Conservation (phyloP, 2,797 vertebrate species). For the Acipenser transmontanus region DNA sequence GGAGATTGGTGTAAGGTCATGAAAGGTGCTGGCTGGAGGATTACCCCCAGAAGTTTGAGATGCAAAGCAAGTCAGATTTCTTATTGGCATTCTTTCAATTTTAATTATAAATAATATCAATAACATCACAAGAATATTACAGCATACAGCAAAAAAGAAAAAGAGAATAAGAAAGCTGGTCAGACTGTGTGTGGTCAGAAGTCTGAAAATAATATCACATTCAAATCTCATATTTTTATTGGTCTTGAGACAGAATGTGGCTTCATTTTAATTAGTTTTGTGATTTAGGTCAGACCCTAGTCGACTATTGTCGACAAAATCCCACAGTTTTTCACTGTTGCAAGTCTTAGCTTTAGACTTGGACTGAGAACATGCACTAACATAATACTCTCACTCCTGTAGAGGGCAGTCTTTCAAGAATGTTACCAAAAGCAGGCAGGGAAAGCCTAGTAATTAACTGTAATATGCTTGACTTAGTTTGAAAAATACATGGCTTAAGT, state of each 20-base stretch:
- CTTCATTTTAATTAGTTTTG: background rate
- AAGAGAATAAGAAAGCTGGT: background rate
- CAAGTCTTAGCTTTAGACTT: no score
- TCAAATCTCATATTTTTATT: background rate
- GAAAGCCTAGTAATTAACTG: no score
- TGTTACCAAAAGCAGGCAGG: no score
- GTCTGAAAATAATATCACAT: background rate
- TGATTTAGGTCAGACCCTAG: background rate
- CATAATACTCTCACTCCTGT: no score
- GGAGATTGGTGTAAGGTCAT: conserved; percentile 33
- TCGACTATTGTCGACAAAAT: background rate
- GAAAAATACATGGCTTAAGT: no score
- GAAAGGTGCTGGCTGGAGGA: conserved; percentile 59
- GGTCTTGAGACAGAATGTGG: background rate
- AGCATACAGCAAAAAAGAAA: background rate
- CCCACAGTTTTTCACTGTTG: no score
- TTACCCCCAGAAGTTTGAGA: conserved; percentile 57
- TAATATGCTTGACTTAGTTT: no score
- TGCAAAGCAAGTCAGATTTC: conserved; percentile 13
- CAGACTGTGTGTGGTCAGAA: background rate
- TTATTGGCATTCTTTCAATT: no score
- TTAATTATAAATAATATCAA: no score
- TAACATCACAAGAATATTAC: no score
- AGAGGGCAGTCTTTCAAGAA: no score
- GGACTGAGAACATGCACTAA: no score